phyloP scores from a whole-genome alignment of 1,140 invertebrate genomes.

The Formica selysi region DNA sequence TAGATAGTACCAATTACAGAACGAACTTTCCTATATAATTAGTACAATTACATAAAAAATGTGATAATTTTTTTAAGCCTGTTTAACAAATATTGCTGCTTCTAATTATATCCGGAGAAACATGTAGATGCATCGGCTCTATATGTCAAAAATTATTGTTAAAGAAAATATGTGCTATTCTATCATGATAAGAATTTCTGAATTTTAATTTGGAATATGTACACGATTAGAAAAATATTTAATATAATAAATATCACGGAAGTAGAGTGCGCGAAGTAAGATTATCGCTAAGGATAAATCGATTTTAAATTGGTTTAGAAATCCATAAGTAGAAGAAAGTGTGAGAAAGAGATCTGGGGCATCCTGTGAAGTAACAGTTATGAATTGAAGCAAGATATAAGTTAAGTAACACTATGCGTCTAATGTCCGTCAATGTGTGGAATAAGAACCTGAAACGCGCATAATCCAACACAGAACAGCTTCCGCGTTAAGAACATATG shows the following conservation, averaged over 20 bases:
- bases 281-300: neutral
- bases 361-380: too few species aligned
- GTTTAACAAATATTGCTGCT: neutral
- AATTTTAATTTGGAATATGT: neutral
- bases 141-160: neutral
- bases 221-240: neutral
- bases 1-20: neutral
- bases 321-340: neutral
- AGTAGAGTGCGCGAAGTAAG: neutral
- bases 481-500: neutral
- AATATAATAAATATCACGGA: neutral
- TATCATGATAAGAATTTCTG: constrained; percentile 8
- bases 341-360: constrained; percentile 18
- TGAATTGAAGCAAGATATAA: neutral
- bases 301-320: neutral
- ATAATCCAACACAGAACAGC: neutral
- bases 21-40: too few species aligned
- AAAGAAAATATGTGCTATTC: neutral
- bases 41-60: neutral
- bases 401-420: constrained; percentile 2
- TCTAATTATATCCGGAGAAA: neutral
- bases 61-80: neutral
- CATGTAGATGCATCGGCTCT: neutral
- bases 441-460: constrained; percentile 14
- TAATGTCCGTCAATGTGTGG: neutral